phyloP scores from a whole-genome alignment of 1,140 invertebrate genomes.

The Drosophila asahinai region DNA sequence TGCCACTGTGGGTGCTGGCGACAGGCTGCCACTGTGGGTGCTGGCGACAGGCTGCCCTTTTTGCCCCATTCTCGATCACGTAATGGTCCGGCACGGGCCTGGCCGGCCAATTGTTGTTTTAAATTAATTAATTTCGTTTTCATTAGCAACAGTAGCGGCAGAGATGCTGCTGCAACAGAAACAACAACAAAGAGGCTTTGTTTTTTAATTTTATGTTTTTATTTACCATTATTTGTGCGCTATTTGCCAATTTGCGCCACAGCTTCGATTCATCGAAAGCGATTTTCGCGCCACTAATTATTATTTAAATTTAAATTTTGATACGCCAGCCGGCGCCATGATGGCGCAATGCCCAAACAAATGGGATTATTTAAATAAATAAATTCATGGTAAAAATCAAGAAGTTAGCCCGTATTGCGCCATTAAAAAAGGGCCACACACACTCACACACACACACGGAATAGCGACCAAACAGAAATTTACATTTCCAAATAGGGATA shows the following conservation, averaged over 20 bases:
- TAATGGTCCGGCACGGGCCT: constrained; percentile 23
- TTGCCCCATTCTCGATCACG: constrained; percentile 33
- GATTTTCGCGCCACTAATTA: constrained; percentile 78
- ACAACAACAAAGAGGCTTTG: constrained; percentile 46
- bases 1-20: constrained; percentile 24
- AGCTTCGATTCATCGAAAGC: constrained; percentile 68
- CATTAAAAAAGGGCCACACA: constrained; percentile 16
- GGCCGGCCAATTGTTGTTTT: constrained; percentile 71
- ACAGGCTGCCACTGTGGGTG: constrained; percentile 14
- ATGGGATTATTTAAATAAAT: constrained; percentile 82
- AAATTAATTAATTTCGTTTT: constrained; percentile 81
- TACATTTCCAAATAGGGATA: constrained; percentile 41
- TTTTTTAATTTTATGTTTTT: constrained; percentile 72
- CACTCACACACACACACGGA: constrained; percentile 22
- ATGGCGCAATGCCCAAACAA: constrained; percentile 44
- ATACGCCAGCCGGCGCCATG: constrained; percentile 40
- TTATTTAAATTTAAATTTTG: constrained; percentile 83
- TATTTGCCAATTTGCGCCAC: constrained; percentile 70
- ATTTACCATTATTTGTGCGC: constrained; percentile 71
- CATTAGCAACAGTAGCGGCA: constrained; percentile 62
- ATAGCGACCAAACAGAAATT: constrained; percentile 49
- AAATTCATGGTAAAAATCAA: constrained; percentile 74
- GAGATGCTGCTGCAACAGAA: constrained; percentile 17
- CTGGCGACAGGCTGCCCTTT: constrained; percentile 17
- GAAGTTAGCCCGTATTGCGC: constrained; percentile 52